Conservation (phyloP, 2,888 invertebrate species). For the Epistrophe eligans region DNA sequence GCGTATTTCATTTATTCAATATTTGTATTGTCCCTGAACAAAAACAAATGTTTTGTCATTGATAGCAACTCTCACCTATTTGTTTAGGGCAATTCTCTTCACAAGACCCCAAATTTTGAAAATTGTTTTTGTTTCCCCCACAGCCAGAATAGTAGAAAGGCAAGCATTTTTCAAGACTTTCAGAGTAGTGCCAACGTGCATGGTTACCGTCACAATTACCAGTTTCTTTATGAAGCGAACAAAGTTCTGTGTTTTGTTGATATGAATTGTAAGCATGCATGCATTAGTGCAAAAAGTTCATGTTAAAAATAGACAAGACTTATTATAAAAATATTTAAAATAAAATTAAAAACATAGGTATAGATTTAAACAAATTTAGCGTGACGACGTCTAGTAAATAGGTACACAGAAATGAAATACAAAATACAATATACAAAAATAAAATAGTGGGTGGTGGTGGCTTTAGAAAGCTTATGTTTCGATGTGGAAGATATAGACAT, state of each 20-base stretch:
- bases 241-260: conserved; percentile 86
- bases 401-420: too few species aligned
- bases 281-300: conserved; percentile 72
- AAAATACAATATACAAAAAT: too few species aligned
- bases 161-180: conserved; percentile 92
- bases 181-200: conserved; percentile 94
- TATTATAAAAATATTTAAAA: background rate
- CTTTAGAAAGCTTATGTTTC: too few species aligned
- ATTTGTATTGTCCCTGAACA: conserved; percentile 14
- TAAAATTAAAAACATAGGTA: background rate
- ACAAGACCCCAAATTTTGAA: conserved; percentile 90
- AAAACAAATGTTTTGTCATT: conserved; percentile 53
- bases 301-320: conserved; percentile 68
- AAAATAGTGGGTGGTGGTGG: too few species aligned
- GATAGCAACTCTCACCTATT: conserved; percentile 87
- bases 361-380: background rate
- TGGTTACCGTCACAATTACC: conserved; percentile 91
- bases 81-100: conserved; percentile 90
- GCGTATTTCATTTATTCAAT: conserved; percentile 29
- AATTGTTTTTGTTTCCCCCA: conserved; percentile 95
- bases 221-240: conserved; percentile 89
- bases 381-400: conserved; percentile 67
- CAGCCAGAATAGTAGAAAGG: conserved; percentile 97
- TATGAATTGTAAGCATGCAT: conserved; percentile 78
- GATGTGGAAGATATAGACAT: too few species aligned